phyloP scores from a whole-genome alignment of 2,113 vertebrate genomes.

The Bubo blakistoni region DNA sequence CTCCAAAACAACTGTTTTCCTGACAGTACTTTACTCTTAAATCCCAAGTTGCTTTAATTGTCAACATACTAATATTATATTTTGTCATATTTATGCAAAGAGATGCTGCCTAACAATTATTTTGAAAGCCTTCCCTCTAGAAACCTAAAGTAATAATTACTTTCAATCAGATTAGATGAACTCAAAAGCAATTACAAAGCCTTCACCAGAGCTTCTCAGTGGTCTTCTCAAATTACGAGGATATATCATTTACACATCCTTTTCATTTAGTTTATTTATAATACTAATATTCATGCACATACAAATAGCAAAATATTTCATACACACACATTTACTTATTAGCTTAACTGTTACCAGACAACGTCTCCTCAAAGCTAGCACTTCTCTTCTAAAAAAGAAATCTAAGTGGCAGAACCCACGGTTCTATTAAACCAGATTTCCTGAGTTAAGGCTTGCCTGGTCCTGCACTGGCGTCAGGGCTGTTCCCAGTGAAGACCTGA shows the following conservation, averaged over 20 bases:
- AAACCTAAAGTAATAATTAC: background rate
- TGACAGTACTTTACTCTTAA: background rate
- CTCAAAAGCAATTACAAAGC: background rate
- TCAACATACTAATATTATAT: background rate
- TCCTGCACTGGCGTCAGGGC: background rate
- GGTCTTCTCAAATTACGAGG: background rate
- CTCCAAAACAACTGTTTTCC: background rate
- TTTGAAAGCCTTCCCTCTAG: background rate
- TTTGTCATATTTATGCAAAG: background rate
- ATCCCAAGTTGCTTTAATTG: background rate
- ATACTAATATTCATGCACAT: background rate
- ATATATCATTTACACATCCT: background rate
- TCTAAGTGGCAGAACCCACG: background rate
- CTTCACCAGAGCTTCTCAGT: background rate
- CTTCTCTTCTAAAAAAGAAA: background rate
- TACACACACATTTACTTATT: background rate
- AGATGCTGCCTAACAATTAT: background rate
- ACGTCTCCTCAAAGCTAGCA: background rate
- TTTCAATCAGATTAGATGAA: background rate
- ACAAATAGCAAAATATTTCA: background rate
- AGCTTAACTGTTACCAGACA: background rate
- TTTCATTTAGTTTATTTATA: background rate
- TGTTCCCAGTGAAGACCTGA: background rate
- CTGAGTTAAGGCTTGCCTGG: background rate
- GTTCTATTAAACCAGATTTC: background rate